These are phyloP conservation scores for Pampusana beccarii DNA, from an alignment of 2,113 vertebrate species.

Conservation along the genomic window DNA sequence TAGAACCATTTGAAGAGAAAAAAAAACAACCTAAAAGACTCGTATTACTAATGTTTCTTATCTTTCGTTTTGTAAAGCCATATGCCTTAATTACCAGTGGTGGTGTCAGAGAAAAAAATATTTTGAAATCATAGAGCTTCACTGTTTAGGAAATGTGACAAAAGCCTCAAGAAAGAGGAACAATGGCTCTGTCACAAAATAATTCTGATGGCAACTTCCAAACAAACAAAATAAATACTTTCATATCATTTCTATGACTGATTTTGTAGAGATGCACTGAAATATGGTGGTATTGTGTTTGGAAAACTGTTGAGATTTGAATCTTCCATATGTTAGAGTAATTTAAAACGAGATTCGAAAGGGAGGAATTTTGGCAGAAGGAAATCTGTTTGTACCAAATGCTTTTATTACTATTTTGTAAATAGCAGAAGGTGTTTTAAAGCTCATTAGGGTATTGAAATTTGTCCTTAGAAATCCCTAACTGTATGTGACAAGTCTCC, in stretches of 20 bases:
- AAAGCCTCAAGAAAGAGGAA: background rate
- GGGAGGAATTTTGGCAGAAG: background rate
- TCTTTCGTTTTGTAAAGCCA: conserved; percentile 5
- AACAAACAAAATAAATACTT: background rate
- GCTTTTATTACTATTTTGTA: background rate
- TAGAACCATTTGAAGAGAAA: background rate
- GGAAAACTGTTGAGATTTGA: background rate
- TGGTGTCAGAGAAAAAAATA: background rate
- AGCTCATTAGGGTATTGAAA: background rate
- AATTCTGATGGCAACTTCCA: background rate
- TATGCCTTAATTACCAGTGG: conserved; percentile 35
- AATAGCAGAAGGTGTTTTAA: background rate
- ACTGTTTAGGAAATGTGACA: background rate
- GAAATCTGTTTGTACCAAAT: background rate
- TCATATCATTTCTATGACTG: background rate
- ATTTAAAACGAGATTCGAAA: background rate
- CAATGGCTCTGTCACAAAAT: background rate
- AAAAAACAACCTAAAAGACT: background rate
- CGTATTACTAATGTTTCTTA: background rate
- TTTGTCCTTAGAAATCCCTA: background rate
- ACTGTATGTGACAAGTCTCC: background rate
- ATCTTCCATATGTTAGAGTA: background rate
- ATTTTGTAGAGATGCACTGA: background rate
- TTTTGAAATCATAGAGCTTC: background rate
- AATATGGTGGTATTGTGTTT: background rate